A percentile compares a stretch with the other conserved stretches of the same genome.
These are phyloP conservation scores for Pterostichus madidus DNA, from an alignment of 2,888 invertebrate species.

Conservation along the genomic window DNA sequence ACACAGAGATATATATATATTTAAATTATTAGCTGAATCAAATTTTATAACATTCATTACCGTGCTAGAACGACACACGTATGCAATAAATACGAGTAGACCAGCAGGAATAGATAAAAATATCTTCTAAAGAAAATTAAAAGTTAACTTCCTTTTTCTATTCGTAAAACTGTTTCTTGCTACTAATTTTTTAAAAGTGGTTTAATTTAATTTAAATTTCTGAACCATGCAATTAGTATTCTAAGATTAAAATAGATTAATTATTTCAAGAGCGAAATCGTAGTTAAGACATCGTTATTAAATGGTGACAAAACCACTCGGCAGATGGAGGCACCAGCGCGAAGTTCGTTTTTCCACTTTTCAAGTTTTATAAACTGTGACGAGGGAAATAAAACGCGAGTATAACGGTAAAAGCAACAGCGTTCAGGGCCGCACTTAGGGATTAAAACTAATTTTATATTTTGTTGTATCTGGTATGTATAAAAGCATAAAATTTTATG, in stretches of 20 bases:
- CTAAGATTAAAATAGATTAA: neutral
- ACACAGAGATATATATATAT: too few species aligned
- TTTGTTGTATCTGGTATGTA: constrained; percentile 30
- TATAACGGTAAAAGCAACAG: constrained; percentile 39
- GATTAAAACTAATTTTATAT: constrained; percentile 53
- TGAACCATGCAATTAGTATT: too few species aligned
- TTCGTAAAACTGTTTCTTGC: too few species aligned
- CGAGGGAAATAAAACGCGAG: constrained; percentile 28
- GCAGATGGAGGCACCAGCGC: constrained; percentile 17
- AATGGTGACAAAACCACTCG: constrained; percentile 39
- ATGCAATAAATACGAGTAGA: too few species aligned
- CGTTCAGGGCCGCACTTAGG: constrained; percentile 51
- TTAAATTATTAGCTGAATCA: too few species aligned
- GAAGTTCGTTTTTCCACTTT: constrained; percentile 40
- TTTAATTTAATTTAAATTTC: too few species aligned
- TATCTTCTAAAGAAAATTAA: too few species aligned
- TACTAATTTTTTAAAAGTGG: too few species aligned
- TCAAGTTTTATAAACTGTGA: constrained; percentile 53
- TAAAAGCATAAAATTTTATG: constrained; percentile 47
- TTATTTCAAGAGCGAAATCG: constrained; percentile 38
- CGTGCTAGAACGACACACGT: too few species aligned
- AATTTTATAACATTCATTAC: too few species aligned
- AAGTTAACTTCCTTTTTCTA: too few species aligned
- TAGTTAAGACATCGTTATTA: constrained; percentile 41
- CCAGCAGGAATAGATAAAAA: too few species aligned